Evolutionary conservation across 2,113 vertebrate genomes (phyloP), one percentile per base, ranked within the genome.

Genomic region (Carassius auratus): DNA sequence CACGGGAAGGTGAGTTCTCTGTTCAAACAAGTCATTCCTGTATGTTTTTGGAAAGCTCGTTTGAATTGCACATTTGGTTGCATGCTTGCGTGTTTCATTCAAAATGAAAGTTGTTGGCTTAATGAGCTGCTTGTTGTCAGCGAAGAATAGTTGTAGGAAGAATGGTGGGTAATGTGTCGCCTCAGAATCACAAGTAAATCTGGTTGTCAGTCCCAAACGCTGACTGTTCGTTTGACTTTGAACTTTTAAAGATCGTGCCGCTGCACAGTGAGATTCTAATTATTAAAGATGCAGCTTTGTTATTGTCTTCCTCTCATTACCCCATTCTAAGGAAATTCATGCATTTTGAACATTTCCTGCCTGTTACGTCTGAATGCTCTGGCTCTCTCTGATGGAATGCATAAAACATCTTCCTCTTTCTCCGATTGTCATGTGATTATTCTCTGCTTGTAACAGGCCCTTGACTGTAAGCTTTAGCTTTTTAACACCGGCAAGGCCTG

Each of bases 1-100:
- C 84, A 96, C 7, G 97, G 97, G 68, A 94, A 93, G 92, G 97
- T 98, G 87, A 97, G 97, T 96, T 0, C 5, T 71, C 19, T 26
- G n/a, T 15, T 82, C 33, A n/a, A 38, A 45, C 38, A 6, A 57
- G 76, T 45, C 23, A 62, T 42, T 13, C 4, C 42, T 80, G 13
- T 26, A 9, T 48, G 36, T 45, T 64, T 42, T 64, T 42, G 57
- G 3, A 52, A 1, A 26, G 13, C 5, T 59, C 5, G 19, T 5
- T 55, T 48, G 38, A 21, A 38, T 48, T 23, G 26, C 52, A 55
- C 52, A 0, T 55, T 55, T 5, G 0, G 17, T 55, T 55, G 4
- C 50, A 52, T n/a, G 8, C 19, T 1, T 30, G 2, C 17, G 2
- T 69, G 13, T 69, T 57, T 19, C 5, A 52, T 7, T 52, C 4